phyloP scores from a whole-genome alignment of 2,888 invertebrate species.

The Ophion ellenae region DNA sequence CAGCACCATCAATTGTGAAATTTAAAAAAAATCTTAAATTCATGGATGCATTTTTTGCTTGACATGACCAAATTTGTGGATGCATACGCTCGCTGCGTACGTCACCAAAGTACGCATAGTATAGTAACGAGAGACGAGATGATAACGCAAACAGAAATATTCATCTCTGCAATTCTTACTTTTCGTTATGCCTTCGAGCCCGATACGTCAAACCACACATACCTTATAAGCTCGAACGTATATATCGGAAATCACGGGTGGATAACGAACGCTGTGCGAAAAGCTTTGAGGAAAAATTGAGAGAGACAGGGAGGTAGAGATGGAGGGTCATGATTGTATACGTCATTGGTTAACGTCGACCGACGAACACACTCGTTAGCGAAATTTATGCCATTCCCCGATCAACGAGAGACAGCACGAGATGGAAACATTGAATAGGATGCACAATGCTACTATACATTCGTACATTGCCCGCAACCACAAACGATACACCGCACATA shows the following conservation, averaged over 20 bases:
- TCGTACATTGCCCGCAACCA: constrained; percentile 43
- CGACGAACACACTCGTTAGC: constrained; percentile 67
- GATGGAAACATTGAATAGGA: not conserved
- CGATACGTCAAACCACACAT: constrained; percentile 26
- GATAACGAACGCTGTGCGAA: constrained; percentile 55
- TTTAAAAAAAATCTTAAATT: not conserved
- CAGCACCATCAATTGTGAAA: not conserved
- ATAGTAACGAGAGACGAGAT: constrained; percentile 41
- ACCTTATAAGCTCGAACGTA: constrained; percentile 22
- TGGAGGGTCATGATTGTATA: constrained; percentile 9
- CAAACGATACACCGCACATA: constrained; percentile 25
- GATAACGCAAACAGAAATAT: constrained; percentile 52
- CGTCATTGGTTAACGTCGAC: constrained; percentile 26
- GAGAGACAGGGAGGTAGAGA: constrained; percentile 25
- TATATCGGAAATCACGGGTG: constrained; percentile 47
- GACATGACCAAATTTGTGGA: constrained; percentile 30
- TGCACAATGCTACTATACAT: constrained; percentile 23
- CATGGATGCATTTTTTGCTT: not conserved
- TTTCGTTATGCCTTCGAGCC: constrained; percentile 47
- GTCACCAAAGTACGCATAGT: constrained; percentile 13
- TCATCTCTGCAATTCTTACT: constrained; percentile 52
- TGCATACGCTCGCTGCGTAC: not conserved
- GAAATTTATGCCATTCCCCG: constrained; percentile 68
- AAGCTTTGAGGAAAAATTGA: constrained; percentile 15
- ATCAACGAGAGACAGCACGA: constrained; percentile 39